Base-by-base conservation (phyloP, 2,888 invertebrate genomes). In the Pyralis farinalis region DNA sequence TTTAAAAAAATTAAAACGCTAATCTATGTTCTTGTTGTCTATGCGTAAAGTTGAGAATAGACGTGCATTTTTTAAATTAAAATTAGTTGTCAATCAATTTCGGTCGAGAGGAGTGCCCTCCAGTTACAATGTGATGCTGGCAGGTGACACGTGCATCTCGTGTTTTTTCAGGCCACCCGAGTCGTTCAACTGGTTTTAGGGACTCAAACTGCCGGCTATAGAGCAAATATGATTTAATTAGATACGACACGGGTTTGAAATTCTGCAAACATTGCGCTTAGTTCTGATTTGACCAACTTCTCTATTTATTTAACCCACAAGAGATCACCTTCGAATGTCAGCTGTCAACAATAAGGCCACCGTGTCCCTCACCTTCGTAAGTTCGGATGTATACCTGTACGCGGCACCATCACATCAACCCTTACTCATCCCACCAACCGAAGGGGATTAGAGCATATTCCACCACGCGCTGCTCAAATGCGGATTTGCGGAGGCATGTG, bases 141-240 rank as follows among this genome's bases (percentile, higher is more conserved):
- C 83, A 82, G 78, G 75, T 79, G 82, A 71, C 83, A 82, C 83
- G 83, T 82, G 84, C 79, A 69, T 51, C 25, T 25, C 36, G 46
- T n/a, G 54, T 69, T 79, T 77, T 72, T 71, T 61, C 55, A 63
- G 71, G 53, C 73, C 80, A 74, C 76, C 81, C 75, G 61, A 52
- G 11, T 31, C 50, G 51, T 46, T 43, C 53, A 62, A 75, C 75
- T 70, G 73, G 78, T 73, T 71, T 56, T 47, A 51, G 52, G 50
- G 55, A 69, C 70, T 64, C 60, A 66, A 67, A 58, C 55, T 61
- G 54, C 53, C 51, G 49, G 50, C 55, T 47, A 55, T 40, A 50
- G 57, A 56, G 49, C 46, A 54, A 16, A 28, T 10, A 7, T 32
- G 27, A 30, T 51, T 42, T 35, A 43, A 42, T 27, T 25, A 72